Evolutionary conservation across 2,113 vertebrate genomes (phyloP).

Genomic region (Hippolais icterina): DNA sequence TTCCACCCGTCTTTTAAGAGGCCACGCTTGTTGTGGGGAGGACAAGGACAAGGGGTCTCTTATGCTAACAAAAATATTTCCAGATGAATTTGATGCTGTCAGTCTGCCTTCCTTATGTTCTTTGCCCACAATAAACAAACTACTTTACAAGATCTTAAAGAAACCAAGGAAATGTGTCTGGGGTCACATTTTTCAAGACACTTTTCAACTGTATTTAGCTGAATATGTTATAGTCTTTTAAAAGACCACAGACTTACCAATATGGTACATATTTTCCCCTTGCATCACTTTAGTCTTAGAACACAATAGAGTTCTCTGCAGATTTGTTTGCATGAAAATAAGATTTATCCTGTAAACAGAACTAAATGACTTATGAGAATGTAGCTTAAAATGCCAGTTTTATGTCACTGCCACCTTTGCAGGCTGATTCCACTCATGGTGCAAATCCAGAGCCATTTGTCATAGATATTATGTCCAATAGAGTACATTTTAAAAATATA

Average conservation of each 20-base stretch:
- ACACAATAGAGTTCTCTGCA: not conserved
- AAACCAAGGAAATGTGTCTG: constrained; percentile 31
- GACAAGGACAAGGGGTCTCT: not conserved
- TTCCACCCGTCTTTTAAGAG: constrained; percentile 64
- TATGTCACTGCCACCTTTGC: constrained; percentile 4
- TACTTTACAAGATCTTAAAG: constrained; percentile 35
- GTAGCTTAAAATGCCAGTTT: constrained; percentile 44
- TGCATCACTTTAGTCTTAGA: constrained; percentile 11
- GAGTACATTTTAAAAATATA: not conserved
- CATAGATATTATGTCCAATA: not conserved
- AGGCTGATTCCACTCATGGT: constrained; percentile 38
- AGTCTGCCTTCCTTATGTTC: not conserved
- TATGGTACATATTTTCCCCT: constrained; percentile 14
- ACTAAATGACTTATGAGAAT: constrained; percentile 54
- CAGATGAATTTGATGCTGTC: constrained; percentile 20
- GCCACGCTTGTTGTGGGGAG: not conserved
- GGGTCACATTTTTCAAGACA: constrained; percentile 35
- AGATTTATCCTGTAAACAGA: constrained; percentile 43
- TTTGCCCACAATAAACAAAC: constrained; percentile 48
- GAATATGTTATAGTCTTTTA: constrained; percentile 59
- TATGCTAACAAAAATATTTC: constrained; percentile 62
- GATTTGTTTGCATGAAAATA: constrained; percentile 21
- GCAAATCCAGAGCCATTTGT: constrained; percentile 50
- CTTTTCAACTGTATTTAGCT: constrained; percentile 48
- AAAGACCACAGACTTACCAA: constrained; percentile 49